These are phyloP conservation scores for Heliconius erato DNA, from an alignment of 2,888 invertebrate genomes.

Conservation along the genomic window DNA sequence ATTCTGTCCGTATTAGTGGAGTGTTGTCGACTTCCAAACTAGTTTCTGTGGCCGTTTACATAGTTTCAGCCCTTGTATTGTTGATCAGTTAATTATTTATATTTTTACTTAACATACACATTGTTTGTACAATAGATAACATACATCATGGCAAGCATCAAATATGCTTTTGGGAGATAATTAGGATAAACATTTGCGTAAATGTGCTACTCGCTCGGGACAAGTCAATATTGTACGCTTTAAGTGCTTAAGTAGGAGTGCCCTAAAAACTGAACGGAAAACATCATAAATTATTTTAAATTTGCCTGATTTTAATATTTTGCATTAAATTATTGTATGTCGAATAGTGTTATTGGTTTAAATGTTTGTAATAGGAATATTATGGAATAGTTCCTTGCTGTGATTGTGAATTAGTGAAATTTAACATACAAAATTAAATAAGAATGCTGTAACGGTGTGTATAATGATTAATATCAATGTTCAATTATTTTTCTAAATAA, in stretches of 20 bases:
- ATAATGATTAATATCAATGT: neutral
- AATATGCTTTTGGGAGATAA: constrained; percentile 37
- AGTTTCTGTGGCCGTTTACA: constrained; percentile 31
- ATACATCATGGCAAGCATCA: constrained; percentile 14
- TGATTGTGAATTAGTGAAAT: constrained; percentile 24
- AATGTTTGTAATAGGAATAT: constrained; percentile 15
- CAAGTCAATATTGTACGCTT: constrained; percentile 26
- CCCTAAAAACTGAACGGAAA: constrained; percentile 9
- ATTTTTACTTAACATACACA: constrained; percentile 32
- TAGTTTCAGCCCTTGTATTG: constrained; percentile 32
- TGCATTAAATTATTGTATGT: neutral
- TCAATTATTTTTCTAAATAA: neutral
- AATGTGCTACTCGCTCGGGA: constrained; percentile 38
- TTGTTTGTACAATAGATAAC: constrained; percentile 30
- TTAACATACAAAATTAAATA: neutral
- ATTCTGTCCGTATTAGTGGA: constrained; percentile 40
- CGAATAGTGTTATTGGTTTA: constrained; percentile 2
- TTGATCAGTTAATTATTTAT: constrained; percentile 28
- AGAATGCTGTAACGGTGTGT: constrained; percentile 8
- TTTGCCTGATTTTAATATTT: neutral
- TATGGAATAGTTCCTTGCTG: constrained; percentile 10
- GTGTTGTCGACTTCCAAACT: constrained; percentile 21
- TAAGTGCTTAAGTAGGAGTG: constrained; percentile 34
- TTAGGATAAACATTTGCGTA: constrained; percentile 16
- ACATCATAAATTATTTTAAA: neutral